phyloP scores from a whole-genome alignment of 2,797 vertebrate genomes.

The Enteromius thamalakanensis region DNA sequence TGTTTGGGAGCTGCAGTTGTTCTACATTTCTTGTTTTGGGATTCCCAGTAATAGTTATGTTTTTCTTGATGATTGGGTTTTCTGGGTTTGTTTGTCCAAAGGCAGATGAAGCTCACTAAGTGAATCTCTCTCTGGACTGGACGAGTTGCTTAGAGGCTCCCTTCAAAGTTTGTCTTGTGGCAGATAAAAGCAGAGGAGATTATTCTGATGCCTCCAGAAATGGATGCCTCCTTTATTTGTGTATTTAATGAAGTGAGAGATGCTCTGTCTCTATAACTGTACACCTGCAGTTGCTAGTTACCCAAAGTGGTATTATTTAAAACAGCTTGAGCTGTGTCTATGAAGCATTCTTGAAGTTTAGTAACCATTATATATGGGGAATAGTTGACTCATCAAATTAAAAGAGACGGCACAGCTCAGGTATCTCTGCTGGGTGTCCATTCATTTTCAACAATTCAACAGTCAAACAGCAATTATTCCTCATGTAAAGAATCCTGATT shows the following conservation, averaged over 20 bases:
- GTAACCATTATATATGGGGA: background rate
- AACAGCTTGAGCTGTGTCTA: background rate
- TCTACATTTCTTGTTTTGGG: background rate
- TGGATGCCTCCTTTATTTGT: background rate
- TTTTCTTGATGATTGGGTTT: background rate
- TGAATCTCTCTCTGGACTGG: background rate
- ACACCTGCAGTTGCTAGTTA: background rate
- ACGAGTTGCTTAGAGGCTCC: background rate
- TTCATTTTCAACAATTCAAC: background rate
- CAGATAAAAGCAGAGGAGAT: background rate
- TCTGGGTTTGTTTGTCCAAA: background rate
- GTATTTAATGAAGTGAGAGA: background rate
- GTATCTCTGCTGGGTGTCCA: background rate
- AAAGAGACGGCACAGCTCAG: background rate
- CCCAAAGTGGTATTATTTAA: background rate
- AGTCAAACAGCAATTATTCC: conserved; percentile 1
- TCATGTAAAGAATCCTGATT: background rate
- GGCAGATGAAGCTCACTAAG: background rate
- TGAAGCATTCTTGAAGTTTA: background rate
- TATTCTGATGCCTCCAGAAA: background rate
- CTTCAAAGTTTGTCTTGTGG: background rate
- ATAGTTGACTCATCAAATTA: background rate
- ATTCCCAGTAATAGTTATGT: background rate
- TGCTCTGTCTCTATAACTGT: background rate
- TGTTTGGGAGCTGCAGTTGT: background rate